Evolutionary conservation across 2,797 vertebrate species (phyloP), one percentile per base, ranked within the genome.

Genomic region (Myoxocephalus aenaeus): DNA sequence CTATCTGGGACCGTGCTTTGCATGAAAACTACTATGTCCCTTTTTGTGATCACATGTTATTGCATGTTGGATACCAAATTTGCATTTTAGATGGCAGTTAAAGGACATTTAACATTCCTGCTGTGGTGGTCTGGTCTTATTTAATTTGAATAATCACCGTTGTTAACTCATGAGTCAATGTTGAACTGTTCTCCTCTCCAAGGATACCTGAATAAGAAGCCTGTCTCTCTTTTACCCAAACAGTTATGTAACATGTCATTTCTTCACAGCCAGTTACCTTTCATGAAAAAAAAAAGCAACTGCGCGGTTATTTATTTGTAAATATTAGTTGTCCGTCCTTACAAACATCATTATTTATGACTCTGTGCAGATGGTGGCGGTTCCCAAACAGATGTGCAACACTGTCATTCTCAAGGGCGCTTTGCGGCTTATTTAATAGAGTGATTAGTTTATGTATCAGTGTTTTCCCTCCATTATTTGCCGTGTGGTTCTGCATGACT

Each of bases 381-480:
- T 85, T 90, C 83, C 77, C 75, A 85, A 91, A 75, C 92, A 93
- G 92, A 93, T 94, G 92, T 88, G 86, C 36, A 17, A 87, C 84
- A 74, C 70, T 83, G 64, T 81, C 80, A 74, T 88, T 88, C 78
- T 91, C 89, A 93, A 91, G 92, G 93, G 86, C 85, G 74, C 68
- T 67, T 77, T 77, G 82, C 34, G 22, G 77, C 73, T 87, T 88
- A 83, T 88, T 91, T 93, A 92, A 91, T 88, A 83, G 87, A 91
- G 87, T 92, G 80, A 93, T 94, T 93, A 77, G 90, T 92, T 90
- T 86, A 85, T 25, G 77, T 84, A 87, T 84, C 77, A 32, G 27
- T 86, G 84, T 87, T 88, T 87, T 86, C 63, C 61, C 86, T 82
- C 68, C 63, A 50, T 91, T 89, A 81, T 89, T 91, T 86, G 79